Conservation (phyloP, 2,797 vertebrate genomes). For the Macroramphosus scolopax region DNA sequence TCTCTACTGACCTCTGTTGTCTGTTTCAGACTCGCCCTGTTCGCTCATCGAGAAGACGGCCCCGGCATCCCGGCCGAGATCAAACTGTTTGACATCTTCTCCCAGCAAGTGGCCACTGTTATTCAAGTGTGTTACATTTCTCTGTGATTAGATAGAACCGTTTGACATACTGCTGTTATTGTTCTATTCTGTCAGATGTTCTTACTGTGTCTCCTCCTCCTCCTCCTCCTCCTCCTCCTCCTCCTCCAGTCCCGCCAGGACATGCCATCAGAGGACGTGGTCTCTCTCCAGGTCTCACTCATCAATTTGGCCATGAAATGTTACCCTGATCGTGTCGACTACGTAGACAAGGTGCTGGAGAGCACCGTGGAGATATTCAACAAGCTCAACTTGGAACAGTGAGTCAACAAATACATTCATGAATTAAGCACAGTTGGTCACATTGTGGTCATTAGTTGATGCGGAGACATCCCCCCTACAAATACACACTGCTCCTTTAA, state of each 20-base stretch:
- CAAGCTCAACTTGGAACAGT: conserved; percentile 98
- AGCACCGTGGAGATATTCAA: conserved; percentile 98
- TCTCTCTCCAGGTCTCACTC: conserved; percentile 97
- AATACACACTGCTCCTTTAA: too few species aligned
- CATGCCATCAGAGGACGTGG: conserved; percentile 98
- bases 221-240: too few species aligned
- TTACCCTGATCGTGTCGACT: conserved; percentile 96
- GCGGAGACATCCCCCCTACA: too few species aligned
- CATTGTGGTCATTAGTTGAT: too few species aligned
- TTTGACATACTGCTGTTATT: too few species aligned
- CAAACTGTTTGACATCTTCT: conserved; percentile 98
- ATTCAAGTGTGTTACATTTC: conserved; percentile 82
- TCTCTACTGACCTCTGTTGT: too few species aligned
- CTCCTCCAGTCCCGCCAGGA: conserved; percentile 97
- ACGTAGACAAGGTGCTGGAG: conserved; percentile 96
- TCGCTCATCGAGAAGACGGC: conserved; percentile 97
- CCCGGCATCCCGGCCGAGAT: conserved; percentile 98
- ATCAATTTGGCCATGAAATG: conserved; percentile 99
- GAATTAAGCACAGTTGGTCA: too few species aligned
- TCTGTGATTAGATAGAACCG: too few species aligned
- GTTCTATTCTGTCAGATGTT: too few species aligned
- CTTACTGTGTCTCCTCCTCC: too few species aligned
- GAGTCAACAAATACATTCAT: conserved; percentile 58
- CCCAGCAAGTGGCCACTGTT: conserved; percentile 97
- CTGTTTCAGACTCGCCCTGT: conserved; percentile 88